Evolutionary conservation across 2,113 vertebrate genomes (phyloP).

Genomic region (Stictonetta naevosa): DNA sequence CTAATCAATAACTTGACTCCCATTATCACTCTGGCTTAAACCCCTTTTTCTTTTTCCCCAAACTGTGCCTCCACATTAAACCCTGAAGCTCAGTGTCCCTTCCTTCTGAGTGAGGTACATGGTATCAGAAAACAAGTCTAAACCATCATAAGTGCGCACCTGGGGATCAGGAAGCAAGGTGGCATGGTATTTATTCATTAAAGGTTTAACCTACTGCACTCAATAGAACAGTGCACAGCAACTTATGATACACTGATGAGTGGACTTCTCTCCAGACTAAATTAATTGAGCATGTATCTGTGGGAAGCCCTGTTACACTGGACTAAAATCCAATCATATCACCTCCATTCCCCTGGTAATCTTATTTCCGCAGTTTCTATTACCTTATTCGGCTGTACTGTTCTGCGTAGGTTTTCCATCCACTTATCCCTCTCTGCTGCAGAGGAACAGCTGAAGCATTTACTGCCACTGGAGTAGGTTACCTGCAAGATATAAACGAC

Average conservation of each 20-base stretch:
- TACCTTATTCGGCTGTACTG: slow-evolving; percentile 97
- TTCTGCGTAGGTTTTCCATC: slow-evolving; percentile 97
- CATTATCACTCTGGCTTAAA: rapidly evolving
- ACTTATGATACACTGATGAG: neutral
- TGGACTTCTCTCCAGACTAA: neutral
- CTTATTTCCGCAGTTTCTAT: neutral
- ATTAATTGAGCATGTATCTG: slow-evolving; percentile 36
- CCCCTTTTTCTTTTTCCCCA: neutral
- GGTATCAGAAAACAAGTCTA: neutral
- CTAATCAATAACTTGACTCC: neutral
- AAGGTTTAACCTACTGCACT: slow-evolving; percentile 3
- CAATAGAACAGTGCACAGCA: neutral
- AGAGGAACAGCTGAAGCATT: slow-evolving; percentile 95
- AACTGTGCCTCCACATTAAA: neutral
- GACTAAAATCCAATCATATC: slow-evolving; percentile 29
- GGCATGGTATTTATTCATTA: neutral
- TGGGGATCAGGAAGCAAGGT: rapidly evolving
- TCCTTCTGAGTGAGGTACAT: neutral
- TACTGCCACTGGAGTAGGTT: slow-evolving; percentile 91
- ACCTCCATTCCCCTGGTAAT: neutral
- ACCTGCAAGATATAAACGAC: slow-evolving; percentile 80
- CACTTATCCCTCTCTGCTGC: slow-evolving; percentile 97
- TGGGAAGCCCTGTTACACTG: slow-evolving; percentile 1
- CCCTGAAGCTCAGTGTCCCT: neutral
- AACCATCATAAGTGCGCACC: neutral